Evolutionary conservation across 2,113 vertebrate genomes (phyloP), one percentile per base, ranked within the genome.

Genomic region (Myotis lucifugus): DNA sequence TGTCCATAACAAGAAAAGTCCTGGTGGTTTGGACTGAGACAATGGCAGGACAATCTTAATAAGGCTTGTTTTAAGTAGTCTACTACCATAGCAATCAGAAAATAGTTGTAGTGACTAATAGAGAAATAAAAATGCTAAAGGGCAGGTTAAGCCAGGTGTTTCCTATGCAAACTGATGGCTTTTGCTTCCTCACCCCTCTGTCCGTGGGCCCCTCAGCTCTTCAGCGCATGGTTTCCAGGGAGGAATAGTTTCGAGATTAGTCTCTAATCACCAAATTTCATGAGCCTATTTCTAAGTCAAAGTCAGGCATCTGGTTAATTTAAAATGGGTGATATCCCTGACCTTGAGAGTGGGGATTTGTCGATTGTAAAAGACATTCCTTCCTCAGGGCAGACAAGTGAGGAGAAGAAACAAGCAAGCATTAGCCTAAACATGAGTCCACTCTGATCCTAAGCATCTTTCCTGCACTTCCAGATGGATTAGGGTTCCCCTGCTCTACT

Each of bases 71-170:
- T 87, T 15, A 66, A 70, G 46, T 34, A 54, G 29, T 25, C 21
- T 70, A 52, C 89, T 50, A 40, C 85, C 90, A 95, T 86, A 70
- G 92, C 34, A 88, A 93, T 86, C 13, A 92, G 74, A 87, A 95
- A 93, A 90, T 54, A 96, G 46, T 69, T 66, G 8, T 27, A 59
- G 90, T 97, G 96, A 97, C 82, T 97, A 97, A 97, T 5, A 46
- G 12, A 56, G 82, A 32, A 56, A 97, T 96, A 95, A 92, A 95
- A 93, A 34, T 19, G 11, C 11, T 5, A 70, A 90, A 83, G 61
- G 21, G 46, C 70, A 40, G n/a, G 17, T 32, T 27, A 46, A 4
- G n/a, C 93, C 95, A 97, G 88, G 50, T 97, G 95, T 93, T 97
- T 97, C 97, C 96, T 93, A 54, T 90, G 69, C 32, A 83, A 48